phyloP scores from a whole-genome alignment of 1,140 invertebrate genomes.

The Caenorhabditis latens region DNA sequence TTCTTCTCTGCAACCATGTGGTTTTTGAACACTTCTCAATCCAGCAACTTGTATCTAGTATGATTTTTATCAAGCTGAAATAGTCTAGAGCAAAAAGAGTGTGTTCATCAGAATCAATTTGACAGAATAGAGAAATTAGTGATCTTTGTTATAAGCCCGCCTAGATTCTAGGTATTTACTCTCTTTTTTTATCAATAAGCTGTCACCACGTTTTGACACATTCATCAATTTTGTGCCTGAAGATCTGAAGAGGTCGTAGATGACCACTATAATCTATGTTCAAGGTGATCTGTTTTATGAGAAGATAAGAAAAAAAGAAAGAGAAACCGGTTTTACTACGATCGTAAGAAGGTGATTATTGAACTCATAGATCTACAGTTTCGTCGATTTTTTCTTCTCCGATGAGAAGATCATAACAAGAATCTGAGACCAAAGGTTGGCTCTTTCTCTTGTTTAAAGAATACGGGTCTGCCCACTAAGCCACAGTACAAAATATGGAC shows the following conservation, averaged over 20 bases:
- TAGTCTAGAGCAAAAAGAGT: neutral
- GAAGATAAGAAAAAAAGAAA: neutral
- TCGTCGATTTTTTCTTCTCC: no score
- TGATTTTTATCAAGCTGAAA: neutral
- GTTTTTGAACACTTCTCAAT: no score
- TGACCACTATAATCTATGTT: neutral
- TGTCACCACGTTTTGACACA: neutral
- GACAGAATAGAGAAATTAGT: neutral
- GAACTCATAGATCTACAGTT: conserved; percentile 6
- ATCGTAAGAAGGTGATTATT: conserved; percentile 4
- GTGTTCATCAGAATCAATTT: neutral
- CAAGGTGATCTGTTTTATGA: neutral
- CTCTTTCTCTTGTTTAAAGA: no score
- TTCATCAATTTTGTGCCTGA: neutral
- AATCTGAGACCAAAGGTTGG: no score
- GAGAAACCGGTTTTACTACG: conserved; percentile 13
- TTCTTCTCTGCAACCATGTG: neutral
- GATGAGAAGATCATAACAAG: no score
- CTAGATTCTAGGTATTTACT: neutral
- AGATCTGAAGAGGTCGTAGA: neutral
- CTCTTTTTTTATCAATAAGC: neutral
- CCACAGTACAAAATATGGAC: no score
- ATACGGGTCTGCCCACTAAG: no score
- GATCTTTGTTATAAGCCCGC: neutral
- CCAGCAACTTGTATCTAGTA: neutral